Percentiles rank a stretch among this genome's conserved stretches.
These are phyloP conservation scores for Rutilus rutilus DNA, from an alignment of 2,113 vertebrate genomes.

Conservation along the genomic window DNA sequence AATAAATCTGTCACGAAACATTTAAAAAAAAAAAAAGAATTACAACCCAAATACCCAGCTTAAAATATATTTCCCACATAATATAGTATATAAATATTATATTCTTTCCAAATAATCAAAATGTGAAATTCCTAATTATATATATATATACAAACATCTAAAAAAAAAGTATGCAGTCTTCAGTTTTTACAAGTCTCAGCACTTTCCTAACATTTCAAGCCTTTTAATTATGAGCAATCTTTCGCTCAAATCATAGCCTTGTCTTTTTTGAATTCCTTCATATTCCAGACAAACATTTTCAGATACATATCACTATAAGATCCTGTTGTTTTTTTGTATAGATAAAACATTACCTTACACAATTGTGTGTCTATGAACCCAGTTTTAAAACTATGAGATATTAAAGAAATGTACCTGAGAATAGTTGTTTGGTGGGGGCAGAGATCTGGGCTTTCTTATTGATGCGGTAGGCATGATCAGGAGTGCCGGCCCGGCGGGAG, in stretches of 20 bases:
- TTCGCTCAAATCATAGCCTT: neutral
- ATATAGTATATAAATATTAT: neutral
- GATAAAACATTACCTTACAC: neutral
- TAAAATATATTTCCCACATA: neutral
- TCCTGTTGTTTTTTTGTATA: neutral
- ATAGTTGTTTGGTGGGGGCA: constrained; percentile 90
- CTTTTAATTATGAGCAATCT: constrained; percentile 19
- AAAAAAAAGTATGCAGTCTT: neutral
- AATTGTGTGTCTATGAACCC: neutral
- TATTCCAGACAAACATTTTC: neutral
- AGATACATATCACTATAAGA: neutral
- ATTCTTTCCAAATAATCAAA: neutral
- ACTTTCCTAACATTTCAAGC: neutral
- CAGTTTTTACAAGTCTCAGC: neutral
- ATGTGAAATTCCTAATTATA: neutral
- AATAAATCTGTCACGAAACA: neutral
- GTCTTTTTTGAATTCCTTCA: neutral
- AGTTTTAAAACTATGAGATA: neutral
- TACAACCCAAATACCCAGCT: neutral
- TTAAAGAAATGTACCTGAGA: constrained; percentile 71
- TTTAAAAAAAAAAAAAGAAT: neutral
- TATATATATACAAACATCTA: neutral
- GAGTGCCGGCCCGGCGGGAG: constrained; percentile 69
- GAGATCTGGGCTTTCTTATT: constrained; percentile 89
- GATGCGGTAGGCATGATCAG: constrained; percentile 86